A percentile compares a stretch with the other conserved stretches of the same genome.
Evolutionary conservation across 2,113 vertebrate species (phyloP).

Genomic region (Martes martes): DNA sequence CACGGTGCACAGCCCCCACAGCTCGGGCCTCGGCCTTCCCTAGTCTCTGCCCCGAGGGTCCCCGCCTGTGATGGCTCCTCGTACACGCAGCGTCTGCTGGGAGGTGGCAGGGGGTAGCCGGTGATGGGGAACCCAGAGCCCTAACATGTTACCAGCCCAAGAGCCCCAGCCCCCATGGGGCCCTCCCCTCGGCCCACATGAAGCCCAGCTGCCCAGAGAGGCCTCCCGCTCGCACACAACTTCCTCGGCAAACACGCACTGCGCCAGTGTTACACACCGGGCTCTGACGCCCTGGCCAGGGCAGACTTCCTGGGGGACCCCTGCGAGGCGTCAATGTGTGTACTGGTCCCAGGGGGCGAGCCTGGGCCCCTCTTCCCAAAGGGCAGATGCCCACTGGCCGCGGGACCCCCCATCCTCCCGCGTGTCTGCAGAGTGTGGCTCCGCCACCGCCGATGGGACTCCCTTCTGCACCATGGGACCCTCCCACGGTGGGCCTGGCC

Average conservation of each 20-base stretch:
- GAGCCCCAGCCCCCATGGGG: not conserved
- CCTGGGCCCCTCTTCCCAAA: not conserved
- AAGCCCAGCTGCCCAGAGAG: not conserved
- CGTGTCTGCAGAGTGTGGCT: fast-evolving
- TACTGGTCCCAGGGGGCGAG: not conserved
- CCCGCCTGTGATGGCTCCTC: fast-evolving
- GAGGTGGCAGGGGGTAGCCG: fast-evolving
- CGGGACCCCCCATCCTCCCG: not conserved
- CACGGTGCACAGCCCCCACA: fast-evolving
- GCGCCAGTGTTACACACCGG: fast-evolving
- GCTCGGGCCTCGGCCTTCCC: not conserved
- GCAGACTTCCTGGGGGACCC: fast-evolving
- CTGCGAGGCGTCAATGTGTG: fast-evolving
- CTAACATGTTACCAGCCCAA: not conserved
- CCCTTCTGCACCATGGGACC: too few species aligned
- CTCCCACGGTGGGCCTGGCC: not conserved
- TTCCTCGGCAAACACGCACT: not conserved
- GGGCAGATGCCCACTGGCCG: fast-evolving
- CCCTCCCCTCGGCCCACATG: not conserved
- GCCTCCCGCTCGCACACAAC: fast-evolving
- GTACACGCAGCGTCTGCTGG: too few species aligned
- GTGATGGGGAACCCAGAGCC: not conserved
- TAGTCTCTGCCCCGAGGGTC: not conserved
- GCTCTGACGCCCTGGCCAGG: not conserved
- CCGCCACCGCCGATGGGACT: not conserved